Evolutionary conservation across 2,797 vertebrate genomes (phyloP).

Genomic region (Trematomus bernacchii): DNA sequence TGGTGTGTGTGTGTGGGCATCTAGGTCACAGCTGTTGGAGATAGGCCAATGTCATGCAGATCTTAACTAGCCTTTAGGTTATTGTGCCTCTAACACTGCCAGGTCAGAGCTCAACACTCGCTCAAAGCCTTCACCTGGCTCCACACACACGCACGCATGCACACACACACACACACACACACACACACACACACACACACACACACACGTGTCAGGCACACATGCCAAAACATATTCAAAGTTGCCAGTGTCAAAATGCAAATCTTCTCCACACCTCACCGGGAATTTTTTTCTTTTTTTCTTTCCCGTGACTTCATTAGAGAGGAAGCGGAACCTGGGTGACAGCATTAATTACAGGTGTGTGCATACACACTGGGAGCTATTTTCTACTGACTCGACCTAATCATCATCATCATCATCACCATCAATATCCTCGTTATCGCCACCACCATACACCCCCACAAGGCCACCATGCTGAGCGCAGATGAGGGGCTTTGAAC

Average conservation of each 20-base stretch:
- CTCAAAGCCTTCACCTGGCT: constrained; percentile 78
- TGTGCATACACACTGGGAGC: constrained; percentile 59
- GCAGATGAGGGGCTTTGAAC: constrained; percentile 55
- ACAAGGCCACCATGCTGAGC: constrained; percentile 49
- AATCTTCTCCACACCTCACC: constrained; percentile 53
- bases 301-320: constrained; percentile 69
- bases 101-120: constrained; percentile 73
- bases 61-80: constrained; percentile 78
- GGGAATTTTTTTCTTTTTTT: constrained; percentile 24
- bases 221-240: constrained; percentile 62
- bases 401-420: constrained; percentile 62
- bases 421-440: constrained; percentile 70
- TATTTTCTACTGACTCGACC: constrained; percentile 68
- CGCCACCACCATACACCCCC: constrained; percentile 34
- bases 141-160: constrained; percentile 39
- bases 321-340: constrained; percentile 57
- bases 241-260: constrained; percentile 70
- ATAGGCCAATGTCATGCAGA: constrained; percentile 70
- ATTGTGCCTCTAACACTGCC: constrained; percentile 65
- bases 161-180: not conserved
- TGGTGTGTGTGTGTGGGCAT: constrained; percentile 32
- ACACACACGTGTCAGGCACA: constrained; percentile 43
- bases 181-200: not conserved
- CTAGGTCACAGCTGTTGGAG: constrained; percentile 78
- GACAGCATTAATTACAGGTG: constrained; percentile 80